These are phyloP conservation scores for Drosophila parvula DNA, from an alignment of 1,140 invertebrate species.

Conservation along the genomic window DNA sequence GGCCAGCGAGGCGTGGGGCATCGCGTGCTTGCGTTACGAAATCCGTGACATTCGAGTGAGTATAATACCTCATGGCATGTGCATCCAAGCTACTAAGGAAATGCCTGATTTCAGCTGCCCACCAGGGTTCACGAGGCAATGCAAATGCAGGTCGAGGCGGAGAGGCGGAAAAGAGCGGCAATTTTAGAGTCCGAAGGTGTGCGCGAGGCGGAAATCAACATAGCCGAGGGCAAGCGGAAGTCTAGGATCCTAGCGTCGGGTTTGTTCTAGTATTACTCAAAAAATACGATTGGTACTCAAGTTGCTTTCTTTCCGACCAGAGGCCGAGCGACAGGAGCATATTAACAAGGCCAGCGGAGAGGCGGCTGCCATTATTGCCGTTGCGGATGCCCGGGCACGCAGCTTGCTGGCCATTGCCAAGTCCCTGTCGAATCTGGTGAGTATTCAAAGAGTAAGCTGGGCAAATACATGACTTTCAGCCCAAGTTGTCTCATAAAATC, in stretches of 20 bases:
- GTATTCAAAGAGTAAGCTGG: conserved; percentile 41
- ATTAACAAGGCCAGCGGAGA: conserved; percentile 95
- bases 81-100: not conserved
- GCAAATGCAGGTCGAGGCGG: conserved; percentile 99
- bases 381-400: conserved; percentile 93
- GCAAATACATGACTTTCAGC: not conserved
- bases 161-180: conserved; percentile 97
- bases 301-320: conserved; percentile 77
- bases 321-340: conserved; percentile 93
- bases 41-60: conserved; percentile 90
- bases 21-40: conserved; percentile 98
- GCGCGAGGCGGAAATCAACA: conserved; percentile 97
- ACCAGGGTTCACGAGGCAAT: conserved; percentile 98
- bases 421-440: conserved; percentile 86
- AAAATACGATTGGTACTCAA: not conserved
- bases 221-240: conserved; percentile 97
- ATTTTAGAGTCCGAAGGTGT: conserved; percentile 98
- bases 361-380: conserved; percentile 93
- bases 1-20: conserved; percentile 98
- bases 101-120: conserved; percentile 87
- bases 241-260: conserved; percentile 96
- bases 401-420: conserved; percentile 90
- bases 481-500: not conserved
- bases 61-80: conserved; percentile 38
- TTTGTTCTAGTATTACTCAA: conserved; percentile 66